Base-by-base conservation (phyloP, 2,113 vertebrate genomes). In the Sphaerodactylus townsendi region DNA sequence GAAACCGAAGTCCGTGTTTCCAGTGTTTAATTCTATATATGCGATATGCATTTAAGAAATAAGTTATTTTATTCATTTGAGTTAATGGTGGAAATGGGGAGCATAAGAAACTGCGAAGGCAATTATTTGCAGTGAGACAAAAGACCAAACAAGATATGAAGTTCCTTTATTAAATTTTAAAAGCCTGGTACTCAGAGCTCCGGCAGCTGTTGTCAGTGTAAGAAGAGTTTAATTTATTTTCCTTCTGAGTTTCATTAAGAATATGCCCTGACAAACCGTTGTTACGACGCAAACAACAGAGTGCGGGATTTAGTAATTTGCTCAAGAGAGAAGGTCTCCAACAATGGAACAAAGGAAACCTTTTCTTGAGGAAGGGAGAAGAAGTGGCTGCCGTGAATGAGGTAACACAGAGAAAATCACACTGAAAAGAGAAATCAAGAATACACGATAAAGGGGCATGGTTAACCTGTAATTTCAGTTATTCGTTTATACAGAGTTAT, bases 221-320 rank as follows among this genome's bases (percentile, higher is more conserved):
- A 8, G 14, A 59, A 9, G n/a, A n/a, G 76, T 84, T 84, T 78
- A 78, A 69, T 84, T 84, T 46, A 78, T 35, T 78, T 84, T 62
- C 70, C 39, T 84, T 78, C 66, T 78, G 48, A 70, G 70, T 84
- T 78, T 84, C 75, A 71, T 78, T 84, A 84, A 78, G 53, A 78
- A 77, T 78, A 62, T 77, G 37, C 44, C 39, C 66, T 71, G 37
- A 48, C 59, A 84, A 84, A 65, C 75, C n/a, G 53, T 77, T 84
- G 74, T 70, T 50, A 53, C 66, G 46, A 50, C 30, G 50, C 50
- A 71, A 84, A 84, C 53, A 77, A 70, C 50, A 78, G 65, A 70
- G 70, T 71, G 50, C 35, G 39, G 21, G 53, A 71, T 56, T 84
- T 69, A 78, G 13, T 59, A 59, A 78, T 84, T 78, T 84, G 65